A percentile compares a stretch with the other conserved stretches of the same genome.
Conservation (phyloP, 2,888 invertebrate species). For the Muschampia plurimacula region DNA sequence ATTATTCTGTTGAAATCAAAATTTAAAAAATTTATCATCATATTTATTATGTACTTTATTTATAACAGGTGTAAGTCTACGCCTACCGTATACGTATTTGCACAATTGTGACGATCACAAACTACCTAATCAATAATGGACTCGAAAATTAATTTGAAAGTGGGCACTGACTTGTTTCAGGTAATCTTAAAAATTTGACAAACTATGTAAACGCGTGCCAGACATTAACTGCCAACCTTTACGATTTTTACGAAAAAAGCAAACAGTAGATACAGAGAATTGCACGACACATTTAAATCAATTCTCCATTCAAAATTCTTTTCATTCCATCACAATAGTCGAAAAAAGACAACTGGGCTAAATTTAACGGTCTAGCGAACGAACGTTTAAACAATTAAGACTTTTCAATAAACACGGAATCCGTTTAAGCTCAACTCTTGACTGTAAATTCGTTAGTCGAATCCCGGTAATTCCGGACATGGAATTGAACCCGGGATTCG, state of each 20-base stretch:
- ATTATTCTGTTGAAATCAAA: too few species aligned
- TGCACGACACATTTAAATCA: not conserved
- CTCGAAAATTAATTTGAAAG: too few species aligned
- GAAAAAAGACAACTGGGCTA: constrained; percentile 32
- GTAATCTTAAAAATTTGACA: too few species aligned
- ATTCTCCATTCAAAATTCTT: constrained; percentile 2
- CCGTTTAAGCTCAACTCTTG: constrained; percentile 28
- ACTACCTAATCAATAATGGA: too few species aligned
- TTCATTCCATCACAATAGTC: not conserved
- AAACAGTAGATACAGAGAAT: not conserved
- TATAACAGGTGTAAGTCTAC: too few species aligned
- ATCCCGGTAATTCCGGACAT: constrained; percentile 13
- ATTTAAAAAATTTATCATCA: too few species aligned
- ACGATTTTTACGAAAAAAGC: not conserved
- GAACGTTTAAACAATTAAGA: constrained; percentile 31
- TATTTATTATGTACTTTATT: too few species aligned
- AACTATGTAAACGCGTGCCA: too few species aligned
- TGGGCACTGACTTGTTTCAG: too few species aligned
- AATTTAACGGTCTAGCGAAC: constrained; percentile 27
- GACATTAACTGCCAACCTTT: not conserved
- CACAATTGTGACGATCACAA: too few species aligned
- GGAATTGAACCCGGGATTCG: constrained; percentile 12
- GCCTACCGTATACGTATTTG: too few species aligned
- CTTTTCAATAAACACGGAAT: constrained; percentile 36
- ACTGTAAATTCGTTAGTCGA: constrained; percentile 24